phyloP scores from a whole-genome alignment of 92 coral and sea anemone species.

The Montipora capitata region DNA sequence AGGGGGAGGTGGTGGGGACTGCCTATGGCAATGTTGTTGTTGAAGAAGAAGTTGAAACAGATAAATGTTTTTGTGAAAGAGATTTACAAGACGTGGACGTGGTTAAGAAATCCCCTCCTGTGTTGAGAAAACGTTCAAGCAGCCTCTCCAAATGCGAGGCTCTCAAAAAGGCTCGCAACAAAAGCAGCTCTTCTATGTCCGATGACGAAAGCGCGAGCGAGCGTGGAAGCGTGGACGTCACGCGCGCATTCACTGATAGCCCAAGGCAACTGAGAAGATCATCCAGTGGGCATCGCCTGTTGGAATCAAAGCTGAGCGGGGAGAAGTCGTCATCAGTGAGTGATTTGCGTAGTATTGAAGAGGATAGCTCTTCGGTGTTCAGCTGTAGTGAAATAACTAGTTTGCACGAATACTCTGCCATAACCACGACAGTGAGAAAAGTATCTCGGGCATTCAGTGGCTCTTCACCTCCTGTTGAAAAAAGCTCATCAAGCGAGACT shows the following conservation, averaged over 20 bases:
- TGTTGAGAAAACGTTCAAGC: conserved; percentile 27
- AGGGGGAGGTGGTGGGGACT: conserved; percentile 49
- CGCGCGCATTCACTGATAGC: conserved; percentile 12
- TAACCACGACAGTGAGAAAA: conserved; percentile 85
- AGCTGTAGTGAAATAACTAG: conserved; percentile 67
- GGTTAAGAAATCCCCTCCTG: conserved; percentile 12
- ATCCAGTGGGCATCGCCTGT: conserved; percentile 40
- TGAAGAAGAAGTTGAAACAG: neutral
- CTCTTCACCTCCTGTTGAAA: conserved; percentile 43
- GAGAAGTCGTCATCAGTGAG: conserved; percentile 68
- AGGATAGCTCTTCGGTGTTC: conserved; percentile 25
- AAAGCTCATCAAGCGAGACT: conserved; percentile 26
- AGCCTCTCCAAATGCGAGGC: conserved; percentile 32
- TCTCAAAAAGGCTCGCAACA: conserved; percentile 14
- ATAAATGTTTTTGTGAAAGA: neutral
- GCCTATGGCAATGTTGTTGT: neutral
- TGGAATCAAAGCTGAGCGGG: conserved; percentile 53
- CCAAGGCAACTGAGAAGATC: conserved; percentile 34
- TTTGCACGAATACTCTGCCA: conserved; percentile 86
- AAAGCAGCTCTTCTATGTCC: neutral
- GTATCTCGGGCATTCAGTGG: conserved; percentile 84
- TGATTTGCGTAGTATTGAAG: conserved; percentile 58
- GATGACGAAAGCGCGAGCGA: conserved; percentile 15
- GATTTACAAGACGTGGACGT: neutral
- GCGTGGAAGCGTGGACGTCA: neutral